phyloP scores from a whole-genome alignment of 2,113 vertebrate species.

The Nymphicus hollandicus region DNA sequence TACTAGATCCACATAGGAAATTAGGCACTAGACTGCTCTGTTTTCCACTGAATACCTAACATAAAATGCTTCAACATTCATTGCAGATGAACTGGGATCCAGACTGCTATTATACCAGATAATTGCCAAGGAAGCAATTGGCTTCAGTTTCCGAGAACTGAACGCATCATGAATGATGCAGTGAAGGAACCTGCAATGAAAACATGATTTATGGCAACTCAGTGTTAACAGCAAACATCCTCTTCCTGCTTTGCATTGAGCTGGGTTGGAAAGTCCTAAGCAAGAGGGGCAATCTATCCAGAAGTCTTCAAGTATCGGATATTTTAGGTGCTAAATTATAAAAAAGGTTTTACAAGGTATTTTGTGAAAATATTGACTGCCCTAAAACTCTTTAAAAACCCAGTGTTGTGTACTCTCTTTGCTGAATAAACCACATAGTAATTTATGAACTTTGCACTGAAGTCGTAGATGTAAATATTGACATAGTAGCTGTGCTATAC shows the following conservation, averaged over 20 bases:
- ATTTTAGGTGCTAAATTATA: neutral
- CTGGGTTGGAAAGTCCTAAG: neutral
- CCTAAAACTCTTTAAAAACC: neutral
- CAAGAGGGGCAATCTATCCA: neutral
- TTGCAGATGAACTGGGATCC: neutral
- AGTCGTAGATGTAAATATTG: neutral
- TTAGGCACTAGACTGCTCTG: neutral
- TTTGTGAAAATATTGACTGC: neutral
- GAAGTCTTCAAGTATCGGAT: neutral
- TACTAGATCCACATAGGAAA: neutral
- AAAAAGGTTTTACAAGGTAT: neutral
- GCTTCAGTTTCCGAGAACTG: neutral
- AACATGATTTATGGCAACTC: neutral
- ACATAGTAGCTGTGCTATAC: neutral
- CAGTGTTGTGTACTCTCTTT: neutral
- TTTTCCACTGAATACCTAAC: neutral
- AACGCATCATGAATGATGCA: neutral
- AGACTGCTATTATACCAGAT: neutral
- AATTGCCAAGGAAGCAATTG: neutral
- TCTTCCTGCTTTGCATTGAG: neutral
- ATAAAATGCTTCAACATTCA: neutral
- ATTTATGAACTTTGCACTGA: neutral
- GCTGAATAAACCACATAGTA: neutral
- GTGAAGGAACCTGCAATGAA: neutral
- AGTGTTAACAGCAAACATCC: neutral